Percentiles rank a stretch among this genome's conserved stretches.
Evolutionary conservation across 2,113 vertebrate species (phyloP).

Genomic region (Myotis yumanensis): DNA sequence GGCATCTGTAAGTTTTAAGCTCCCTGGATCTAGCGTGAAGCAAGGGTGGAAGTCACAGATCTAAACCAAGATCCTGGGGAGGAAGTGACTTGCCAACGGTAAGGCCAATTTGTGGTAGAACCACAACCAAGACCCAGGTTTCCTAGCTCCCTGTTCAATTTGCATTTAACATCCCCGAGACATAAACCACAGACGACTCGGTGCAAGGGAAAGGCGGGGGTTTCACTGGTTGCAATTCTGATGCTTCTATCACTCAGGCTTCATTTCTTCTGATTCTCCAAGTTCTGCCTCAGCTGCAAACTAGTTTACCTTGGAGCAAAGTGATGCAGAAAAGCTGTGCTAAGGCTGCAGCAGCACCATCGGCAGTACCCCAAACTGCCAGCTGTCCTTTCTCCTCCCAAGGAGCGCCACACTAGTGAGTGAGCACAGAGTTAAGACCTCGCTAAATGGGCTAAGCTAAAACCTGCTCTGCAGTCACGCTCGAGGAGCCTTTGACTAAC

Average conservation of each 20-base stretch:
- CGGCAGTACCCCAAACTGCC: background rate
- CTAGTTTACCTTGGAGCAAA: background rate
- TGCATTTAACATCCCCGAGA: background rate
- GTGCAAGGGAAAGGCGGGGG: no score
- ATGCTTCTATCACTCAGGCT: background rate
- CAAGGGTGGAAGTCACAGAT: background rate
- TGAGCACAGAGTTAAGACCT: background rate
- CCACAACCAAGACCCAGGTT: background rate
- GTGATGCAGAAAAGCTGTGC: background rate
- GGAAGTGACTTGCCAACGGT: background rate
- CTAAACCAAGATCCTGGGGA: background rate
- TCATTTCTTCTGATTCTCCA: background rate
- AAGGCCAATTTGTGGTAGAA: background rate
- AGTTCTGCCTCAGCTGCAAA: background rate
- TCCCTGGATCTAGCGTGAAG: background rate
- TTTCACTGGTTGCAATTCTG: accelerated
- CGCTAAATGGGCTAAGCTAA: background rate
- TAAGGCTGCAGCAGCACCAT: background rate
- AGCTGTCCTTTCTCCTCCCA: background rate
- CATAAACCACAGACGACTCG: background rate
- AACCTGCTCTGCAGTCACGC: background rate
- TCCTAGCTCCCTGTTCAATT: background rate
- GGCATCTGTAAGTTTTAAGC: background rate
- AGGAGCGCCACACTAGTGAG: background rate
- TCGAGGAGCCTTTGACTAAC: background rate